Evolutionary conservation across 2,797 vertebrate genomes (phyloP).

Genomic region (Tarsius wallacei): DNA sequence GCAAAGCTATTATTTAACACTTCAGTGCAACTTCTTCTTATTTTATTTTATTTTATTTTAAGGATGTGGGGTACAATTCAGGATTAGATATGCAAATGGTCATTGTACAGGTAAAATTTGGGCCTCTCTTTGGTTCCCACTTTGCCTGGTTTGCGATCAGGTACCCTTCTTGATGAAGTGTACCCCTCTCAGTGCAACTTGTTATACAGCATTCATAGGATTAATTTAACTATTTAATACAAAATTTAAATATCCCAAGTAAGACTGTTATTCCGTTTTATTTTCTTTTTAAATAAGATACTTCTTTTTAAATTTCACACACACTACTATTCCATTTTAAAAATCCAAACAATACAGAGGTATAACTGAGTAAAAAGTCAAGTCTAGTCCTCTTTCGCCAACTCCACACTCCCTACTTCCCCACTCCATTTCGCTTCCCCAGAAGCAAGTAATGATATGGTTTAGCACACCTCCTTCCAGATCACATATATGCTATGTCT

Average conservation of each 20-base stretch:
- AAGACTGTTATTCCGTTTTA: conserved; percentile 36
- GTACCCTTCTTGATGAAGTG: too few species aligned
- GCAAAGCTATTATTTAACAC: conserved; percentile 77
- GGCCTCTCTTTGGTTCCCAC: too few species aligned
- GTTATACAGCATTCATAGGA: conserved; percentile 56
- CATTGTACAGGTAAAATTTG: too few species aligned
- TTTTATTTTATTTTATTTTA: too few species aligned
- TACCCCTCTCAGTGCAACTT: too few species aligned
- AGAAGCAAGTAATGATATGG: neutral
- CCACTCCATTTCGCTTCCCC: neutral
- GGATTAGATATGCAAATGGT: too few species aligned
- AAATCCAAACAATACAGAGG: conserved; percentile 12
- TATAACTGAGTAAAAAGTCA: conserved; percentile 58
- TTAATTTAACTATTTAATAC: conserved; percentile 80
- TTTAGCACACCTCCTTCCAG: conserved; percentile 34
- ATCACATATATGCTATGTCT: neutral
- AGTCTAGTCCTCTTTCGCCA: conserved; percentile 27
- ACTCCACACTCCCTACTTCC: neutral
- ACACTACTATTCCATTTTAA: neutral
- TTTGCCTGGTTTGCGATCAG: too few species aligned
- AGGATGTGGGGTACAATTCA: too few species aligned
- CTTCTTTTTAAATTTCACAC: conserved; percentile 67
- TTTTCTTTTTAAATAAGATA: conserved; percentile 54
- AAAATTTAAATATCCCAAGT: conserved; percentile 61
- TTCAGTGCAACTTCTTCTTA: conserved; percentile 66